Percentiles rank a stretch among this genome's conserved stretches.
Conservation (phyloP, 2,888 invertebrate genomes). For the Ernsta delagoae region DNA sequence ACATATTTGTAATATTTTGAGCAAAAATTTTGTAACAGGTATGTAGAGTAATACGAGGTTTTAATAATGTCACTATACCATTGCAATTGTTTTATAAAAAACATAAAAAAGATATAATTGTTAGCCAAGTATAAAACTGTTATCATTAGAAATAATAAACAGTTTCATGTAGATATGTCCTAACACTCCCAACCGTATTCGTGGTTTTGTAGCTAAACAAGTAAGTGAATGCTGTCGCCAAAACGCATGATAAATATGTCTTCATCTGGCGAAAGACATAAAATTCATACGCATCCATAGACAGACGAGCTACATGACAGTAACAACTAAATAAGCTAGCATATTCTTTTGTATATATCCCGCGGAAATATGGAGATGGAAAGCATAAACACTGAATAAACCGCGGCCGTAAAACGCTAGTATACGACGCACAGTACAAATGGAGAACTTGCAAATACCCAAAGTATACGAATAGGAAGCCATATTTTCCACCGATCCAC, state of each 20-base stretch:
- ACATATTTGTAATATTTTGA: no score
- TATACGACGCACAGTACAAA: constrained; percentile 49
- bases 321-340: constrained; percentile 36
- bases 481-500: constrained; percentile 80
- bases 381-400: constrained; percentile 45
- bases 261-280: constrained; percentile 21
- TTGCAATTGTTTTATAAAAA: no score
- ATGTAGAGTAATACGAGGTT: no score
- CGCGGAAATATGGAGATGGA: constrained; percentile 38
- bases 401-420: constrained; percentile 46
- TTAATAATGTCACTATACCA: no score
- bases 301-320: constrained; percentile 20
- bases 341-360: constrained; percentile 37
- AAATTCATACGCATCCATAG: constrained; percentile 31
- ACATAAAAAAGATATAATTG: no score
- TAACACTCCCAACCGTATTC: not conserved
- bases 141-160: no score
- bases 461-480: constrained; percentile 80
- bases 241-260: constrained; percentile 9
- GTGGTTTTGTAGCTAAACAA: not conserved
- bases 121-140: no score
- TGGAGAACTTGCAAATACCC: constrained; percentile 60
- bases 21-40: no score
- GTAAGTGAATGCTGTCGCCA: constrained; percentile 4
- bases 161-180: not conserved